Percentiles rank a stretch among this genome's conserved stretches.
phyloP scores from a whole-genome alignment of 2,888 invertebrate species.

The Byasa hedistus region DNA sequence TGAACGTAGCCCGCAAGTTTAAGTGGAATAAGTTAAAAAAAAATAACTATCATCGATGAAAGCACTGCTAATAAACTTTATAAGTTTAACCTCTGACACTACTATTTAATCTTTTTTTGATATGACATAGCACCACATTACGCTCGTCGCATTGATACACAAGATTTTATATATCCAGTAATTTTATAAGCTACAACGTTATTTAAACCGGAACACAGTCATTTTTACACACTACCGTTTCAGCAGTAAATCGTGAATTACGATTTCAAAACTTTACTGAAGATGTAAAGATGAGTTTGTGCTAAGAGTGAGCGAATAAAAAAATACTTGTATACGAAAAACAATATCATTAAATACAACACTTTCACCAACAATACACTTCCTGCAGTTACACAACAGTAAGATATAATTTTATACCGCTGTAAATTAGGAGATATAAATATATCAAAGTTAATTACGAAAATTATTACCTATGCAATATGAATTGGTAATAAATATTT shows the following conservation, averaged over 20 bases:
- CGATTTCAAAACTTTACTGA: too few species aligned
- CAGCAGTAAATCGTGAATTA: too few species aligned
- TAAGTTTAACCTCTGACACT: too few species aligned
- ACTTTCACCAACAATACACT: neutral
- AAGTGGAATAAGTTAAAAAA: neutral
- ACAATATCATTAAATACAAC: neutral
- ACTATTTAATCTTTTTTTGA: too few species aligned
- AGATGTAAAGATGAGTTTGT: neutral
- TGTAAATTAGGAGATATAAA: neutral
- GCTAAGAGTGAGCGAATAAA: neutral
- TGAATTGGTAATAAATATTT: neutral
- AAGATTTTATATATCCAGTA: too few species aligned
- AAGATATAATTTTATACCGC: neutral
- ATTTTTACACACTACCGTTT: too few species aligned
- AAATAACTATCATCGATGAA: neutral
- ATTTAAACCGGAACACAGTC: too few species aligned
- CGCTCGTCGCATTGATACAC: too few species aligned
- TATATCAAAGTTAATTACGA: neutral
- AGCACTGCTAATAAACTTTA: neutral
- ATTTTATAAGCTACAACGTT: too few species aligned
- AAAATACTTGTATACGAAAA: neutral
- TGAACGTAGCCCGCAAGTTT: neutral
- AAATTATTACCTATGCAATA: neutral
- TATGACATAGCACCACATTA: too few species aligned
- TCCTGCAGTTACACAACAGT: neutral